These are phyloP conservation scores for Plutomurus gul DNA, from an alignment of 1,140 invertebrate genomes.

Conservation along the genomic window DNA sequence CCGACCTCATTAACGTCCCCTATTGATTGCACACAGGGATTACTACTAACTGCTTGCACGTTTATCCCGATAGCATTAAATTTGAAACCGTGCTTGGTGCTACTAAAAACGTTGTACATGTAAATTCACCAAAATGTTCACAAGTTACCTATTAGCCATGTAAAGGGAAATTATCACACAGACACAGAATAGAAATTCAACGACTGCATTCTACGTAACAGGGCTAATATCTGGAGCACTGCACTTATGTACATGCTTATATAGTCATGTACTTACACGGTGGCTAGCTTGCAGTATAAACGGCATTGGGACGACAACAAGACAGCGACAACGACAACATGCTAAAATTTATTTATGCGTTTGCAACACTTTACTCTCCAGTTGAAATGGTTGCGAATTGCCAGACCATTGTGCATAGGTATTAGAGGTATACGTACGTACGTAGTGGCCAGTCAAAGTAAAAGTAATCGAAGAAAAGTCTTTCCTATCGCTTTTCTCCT, in stretches of 20 bases:
- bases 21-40: neutral
- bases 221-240: neutral
- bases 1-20: neutral
- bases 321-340: slow-evolving; percentile 6
- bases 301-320: neutral
- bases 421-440: neutral
- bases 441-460: neutral
- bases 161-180: no score
- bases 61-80: no score
- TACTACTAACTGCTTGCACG: no score
- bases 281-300: neutral
- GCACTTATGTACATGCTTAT: neutral
- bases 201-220: no score
- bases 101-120: no score
- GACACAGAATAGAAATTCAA: no score
- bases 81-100: neutral
- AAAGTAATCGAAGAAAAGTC: neutral
- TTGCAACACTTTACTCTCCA: neutral
- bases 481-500: neutral
- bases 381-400: neutral
- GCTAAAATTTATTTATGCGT: slow-evolving; percentile 2
- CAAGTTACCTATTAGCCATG: no score
- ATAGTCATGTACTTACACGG: neutral
- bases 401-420: neutral
- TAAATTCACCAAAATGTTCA: no score